Percentiles rank a stretch among this genome's conserved stretches.
Conservation (phyloP, 2,113 vertebrate species). For the Alethe diademata region DNA sequence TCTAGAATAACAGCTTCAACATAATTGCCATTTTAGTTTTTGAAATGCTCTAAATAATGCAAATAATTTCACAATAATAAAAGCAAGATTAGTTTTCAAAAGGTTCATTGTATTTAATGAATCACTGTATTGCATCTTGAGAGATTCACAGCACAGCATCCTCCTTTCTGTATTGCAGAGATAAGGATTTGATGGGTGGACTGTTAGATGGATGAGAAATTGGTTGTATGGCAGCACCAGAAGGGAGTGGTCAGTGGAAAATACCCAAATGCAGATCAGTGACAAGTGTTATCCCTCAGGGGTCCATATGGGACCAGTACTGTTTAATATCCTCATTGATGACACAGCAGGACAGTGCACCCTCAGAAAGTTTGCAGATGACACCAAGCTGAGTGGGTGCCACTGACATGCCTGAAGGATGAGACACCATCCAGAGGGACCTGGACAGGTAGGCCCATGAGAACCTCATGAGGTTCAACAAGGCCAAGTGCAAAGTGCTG, state of each 20-base stretch:
- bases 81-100: background rate
- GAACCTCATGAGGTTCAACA: background rate
- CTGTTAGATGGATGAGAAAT: background rate
- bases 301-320: no score
- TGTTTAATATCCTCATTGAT: background rate
- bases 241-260: background rate
- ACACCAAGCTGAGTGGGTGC: background rate
- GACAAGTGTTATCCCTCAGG: background rate
- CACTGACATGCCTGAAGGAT: background rate
- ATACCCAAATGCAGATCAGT: background rate
- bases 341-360: background rate
- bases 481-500: background rate
- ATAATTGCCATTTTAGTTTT: background rate
- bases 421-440: background rate
- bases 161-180: background rate
- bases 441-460: background rate
- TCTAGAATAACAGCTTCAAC: background rate
- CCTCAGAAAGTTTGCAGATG: background rate
- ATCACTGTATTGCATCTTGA: background rate
- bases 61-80: background rate
- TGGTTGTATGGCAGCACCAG: background rate
- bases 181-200: background rate
- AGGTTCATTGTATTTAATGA: background rate
- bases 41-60: background rate
- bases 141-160: background rate